phyloP scores from a whole-genome alignment of 2,113 vertebrate species.

The Tenrec ecaudatus region DNA sequence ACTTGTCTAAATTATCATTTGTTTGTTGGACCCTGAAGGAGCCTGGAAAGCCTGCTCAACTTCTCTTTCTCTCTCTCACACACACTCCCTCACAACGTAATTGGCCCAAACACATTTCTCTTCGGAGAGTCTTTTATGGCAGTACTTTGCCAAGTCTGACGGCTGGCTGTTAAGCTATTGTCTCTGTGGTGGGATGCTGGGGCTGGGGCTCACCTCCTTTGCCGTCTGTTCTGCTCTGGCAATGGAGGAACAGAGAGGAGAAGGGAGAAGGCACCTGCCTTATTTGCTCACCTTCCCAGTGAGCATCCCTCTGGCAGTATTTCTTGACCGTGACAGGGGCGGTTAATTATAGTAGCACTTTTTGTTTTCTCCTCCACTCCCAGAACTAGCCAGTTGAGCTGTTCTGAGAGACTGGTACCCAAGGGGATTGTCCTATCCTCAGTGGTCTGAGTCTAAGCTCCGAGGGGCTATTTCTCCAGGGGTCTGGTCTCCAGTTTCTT shows the following conservation, averaged over 20 bases:
- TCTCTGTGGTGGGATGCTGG: background rate
- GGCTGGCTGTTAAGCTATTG: background rate
- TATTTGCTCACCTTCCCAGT: background rate
- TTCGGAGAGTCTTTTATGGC: background rate
- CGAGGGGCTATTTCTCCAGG: too few relatives aligned
- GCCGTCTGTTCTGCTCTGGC: background rate
- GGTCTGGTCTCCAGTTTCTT: too few relatives aligned
- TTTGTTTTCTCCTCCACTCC: background rate
- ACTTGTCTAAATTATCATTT: conserved; percentile 76
- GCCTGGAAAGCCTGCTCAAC: conserved; percentile 60
- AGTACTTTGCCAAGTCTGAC: background rate
- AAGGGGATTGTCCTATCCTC: background rate
- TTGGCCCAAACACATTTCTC: conserved; percentile 51
- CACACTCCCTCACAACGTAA: conserved; percentile 4
- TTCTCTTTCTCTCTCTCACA: background rate
- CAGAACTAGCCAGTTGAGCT: background rate
- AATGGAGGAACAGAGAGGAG: background rate
- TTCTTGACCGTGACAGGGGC: background rate
- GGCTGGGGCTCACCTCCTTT: background rate
- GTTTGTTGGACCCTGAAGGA: conserved; percentile 71
- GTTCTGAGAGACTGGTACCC: background rate
- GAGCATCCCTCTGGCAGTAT: background rate
- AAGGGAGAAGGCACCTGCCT: background rate
- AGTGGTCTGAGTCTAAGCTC: background rate
- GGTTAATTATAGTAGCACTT: background rate